phyloP scores from a whole-genome alignment of 2,113 vertebrate species.

The Nanorana parkeri region DNA sequence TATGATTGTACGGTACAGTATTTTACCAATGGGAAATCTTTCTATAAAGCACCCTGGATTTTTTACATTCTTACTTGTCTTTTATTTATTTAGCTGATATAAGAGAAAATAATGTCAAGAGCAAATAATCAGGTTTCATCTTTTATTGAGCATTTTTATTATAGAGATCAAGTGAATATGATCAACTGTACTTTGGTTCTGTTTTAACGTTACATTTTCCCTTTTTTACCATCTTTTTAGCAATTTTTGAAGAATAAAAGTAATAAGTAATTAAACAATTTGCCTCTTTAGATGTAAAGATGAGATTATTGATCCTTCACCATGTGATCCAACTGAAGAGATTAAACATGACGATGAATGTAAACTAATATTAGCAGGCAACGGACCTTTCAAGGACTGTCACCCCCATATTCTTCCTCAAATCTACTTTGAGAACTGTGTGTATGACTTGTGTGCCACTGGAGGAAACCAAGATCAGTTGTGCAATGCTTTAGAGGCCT shows the following conservation, averaged over 20 bases:
- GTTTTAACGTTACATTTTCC: too few species aligned
- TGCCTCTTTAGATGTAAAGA: conserved; percentile 60
- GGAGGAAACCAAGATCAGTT: conserved; percentile 64
- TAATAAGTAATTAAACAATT: not conserved
- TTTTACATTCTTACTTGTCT: too few species aligned
- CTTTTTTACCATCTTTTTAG: too few species aligned
- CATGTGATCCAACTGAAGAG: conserved; percentile 60
- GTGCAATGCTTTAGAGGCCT: conserved; percentile 71
- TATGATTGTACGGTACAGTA: too few species aligned
- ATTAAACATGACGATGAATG: conserved; percentile 64
- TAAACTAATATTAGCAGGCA: conserved; percentile 58
- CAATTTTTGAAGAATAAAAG: not conserved
- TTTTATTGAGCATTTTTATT: too few species aligned
- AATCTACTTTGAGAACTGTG: conserved; percentile 76
- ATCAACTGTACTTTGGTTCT: too few species aligned
- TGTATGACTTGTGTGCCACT: conserved; percentile 76
- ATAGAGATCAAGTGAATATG: too few species aligned
- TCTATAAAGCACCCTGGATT: too few species aligned
- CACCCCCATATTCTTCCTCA: conserved; percentile 66
- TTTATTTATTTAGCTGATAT: too few species aligned
- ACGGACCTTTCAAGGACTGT: conserved; percentile 75
- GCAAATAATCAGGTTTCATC: too few species aligned
- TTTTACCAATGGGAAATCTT: too few species aligned
- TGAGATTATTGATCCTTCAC: conserved; percentile 39
- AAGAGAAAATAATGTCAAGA: too few species aligned